Evolutionary conservation across 2,113 vertebrate genomes (phyloP).

Genomic region (Ammospiza caudacuta): DNA sequence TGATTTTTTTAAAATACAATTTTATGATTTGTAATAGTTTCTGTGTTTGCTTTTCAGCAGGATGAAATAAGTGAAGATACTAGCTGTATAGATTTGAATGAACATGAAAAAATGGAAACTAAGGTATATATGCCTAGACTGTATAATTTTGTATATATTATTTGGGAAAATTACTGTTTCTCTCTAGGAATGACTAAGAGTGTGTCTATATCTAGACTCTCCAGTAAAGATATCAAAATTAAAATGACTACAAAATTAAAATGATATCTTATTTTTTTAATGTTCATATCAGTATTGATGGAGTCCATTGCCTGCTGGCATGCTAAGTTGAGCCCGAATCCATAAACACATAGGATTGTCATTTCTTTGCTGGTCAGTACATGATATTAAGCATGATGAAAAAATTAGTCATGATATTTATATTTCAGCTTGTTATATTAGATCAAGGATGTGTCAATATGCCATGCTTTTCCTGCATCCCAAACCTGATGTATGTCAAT

Average conservation of each 20-base stretch:
- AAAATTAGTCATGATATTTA: neutral
- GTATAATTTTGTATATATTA: neutral
- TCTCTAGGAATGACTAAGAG: neutral
- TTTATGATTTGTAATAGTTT: neutral
- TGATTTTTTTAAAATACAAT: neutral
- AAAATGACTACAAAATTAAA: neutral
- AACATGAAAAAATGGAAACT: slow-evolving; percentile 78
- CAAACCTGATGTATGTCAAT: neutral
- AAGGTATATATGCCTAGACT: slow-evolving; percentile 66
- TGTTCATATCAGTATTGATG: neutral
- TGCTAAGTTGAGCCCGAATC: neutral
- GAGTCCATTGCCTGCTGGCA: neutral
- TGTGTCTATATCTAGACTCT: neutral
- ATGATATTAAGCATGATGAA: neutral
- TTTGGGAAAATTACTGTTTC: neutral
- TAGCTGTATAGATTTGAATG: slow-evolving; percentile 79
- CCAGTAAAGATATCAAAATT: neutral
- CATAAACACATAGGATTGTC: neutral
- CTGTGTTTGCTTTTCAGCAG: slow-evolving; percentile 62
- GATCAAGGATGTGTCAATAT: neutral
- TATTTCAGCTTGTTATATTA: neutral
- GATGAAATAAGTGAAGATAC: slow-evolving; percentile 78
- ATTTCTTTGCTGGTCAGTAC: neutral
- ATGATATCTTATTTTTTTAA: neutral
- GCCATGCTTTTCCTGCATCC: neutral